These are phyloP conservation scores for Cremastinae sp. DNA, from an alignment of 2,888 invertebrate species.

Conservation along the genomic window DNA sequence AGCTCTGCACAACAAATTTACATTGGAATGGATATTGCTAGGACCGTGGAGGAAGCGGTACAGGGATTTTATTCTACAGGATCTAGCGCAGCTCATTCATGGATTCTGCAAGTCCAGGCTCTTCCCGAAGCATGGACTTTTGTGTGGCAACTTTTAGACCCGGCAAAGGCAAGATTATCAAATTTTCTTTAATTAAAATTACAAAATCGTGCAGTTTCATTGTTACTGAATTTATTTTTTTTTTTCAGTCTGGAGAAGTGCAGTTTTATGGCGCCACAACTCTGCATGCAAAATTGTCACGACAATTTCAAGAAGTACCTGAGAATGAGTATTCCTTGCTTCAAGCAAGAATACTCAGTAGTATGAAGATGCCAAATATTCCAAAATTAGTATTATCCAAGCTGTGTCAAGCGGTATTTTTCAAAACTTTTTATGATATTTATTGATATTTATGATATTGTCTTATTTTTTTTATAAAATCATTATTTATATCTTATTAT, in stretches of 20 bases:
- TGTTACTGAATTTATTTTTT: not conserved
- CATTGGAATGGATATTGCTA: constrained; percentile 75
- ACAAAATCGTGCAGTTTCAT: not conserved
- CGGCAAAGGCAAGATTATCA: constrained; percentile 85
- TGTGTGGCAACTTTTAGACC: constrained; percentile 93
- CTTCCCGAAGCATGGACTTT: constrained; percentile 96
- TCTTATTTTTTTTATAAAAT: not conserved
- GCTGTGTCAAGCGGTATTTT: constrained; percentile 89
- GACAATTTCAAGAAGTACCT: constrained; percentile 94
- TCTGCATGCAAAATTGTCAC: constrained; percentile 92
- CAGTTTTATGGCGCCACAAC: constrained; percentile 97
- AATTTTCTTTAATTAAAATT: not conserved
- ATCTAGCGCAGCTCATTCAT: constrained; percentile 90
- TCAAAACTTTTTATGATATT: not conserved
- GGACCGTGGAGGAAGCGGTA: constrained; percentile 80
- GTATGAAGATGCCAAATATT: constrained; percentile 88
- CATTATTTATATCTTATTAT: too few species aligned
- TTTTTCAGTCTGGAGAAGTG: constrained; percentile 89
- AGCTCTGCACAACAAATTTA: not conserved
- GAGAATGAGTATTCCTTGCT: constrained; percentile 88
- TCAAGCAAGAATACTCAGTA: constrained; percentile 88
- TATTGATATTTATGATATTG: not conserved
- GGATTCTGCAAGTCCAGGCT: constrained; percentile 92
- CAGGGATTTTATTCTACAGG: constrained; percentile 83
- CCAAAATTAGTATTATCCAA: constrained; percentile 93